Percentiles rank a stretch among this genome's conserved stretches.
Evolutionary conservation across 2,797 vertebrate species (phyloP).

Genomic region (Tapera naevia): DNA sequence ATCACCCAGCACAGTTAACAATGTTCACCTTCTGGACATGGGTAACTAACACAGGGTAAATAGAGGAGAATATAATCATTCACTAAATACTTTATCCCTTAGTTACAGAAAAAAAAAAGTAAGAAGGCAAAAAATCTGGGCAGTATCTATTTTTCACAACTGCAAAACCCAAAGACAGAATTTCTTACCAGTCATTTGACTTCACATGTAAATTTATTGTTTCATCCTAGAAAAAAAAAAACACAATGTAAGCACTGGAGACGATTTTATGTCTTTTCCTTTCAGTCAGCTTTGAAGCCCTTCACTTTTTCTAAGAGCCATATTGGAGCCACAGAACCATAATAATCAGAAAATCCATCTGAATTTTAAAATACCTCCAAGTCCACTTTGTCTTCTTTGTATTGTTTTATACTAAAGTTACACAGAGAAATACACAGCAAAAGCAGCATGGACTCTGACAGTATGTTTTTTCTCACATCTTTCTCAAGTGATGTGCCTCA

Average conservation of each 20-base stretch:
- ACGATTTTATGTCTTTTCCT: not conserved
- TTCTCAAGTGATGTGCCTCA: too few species aligned
- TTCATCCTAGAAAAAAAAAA: conserved; percentile 19
- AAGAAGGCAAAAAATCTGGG: not conserved
- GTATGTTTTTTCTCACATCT: not conserved
- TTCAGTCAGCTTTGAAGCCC: not conserved
- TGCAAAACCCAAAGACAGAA: not conserved
- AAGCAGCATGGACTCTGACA: not conserved
- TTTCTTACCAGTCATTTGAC: conserved; percentile 67
- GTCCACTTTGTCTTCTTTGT: not conserved
- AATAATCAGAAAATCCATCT: not conserved
- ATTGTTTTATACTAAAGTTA: not conserved
- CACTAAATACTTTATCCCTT: not conserved
- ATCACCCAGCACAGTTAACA: not conserved
- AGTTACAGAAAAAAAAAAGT: not conserved
- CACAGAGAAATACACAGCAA: not conserved
- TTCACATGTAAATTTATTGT: conserved; percentile 51
- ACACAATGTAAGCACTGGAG: not conserved
- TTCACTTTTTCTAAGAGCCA: not conserved
- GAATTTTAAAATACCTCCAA: not conserved
- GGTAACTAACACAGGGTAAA: not conserved
- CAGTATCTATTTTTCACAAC: not conserved
- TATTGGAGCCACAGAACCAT: not conserved
- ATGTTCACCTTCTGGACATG: not conserved
- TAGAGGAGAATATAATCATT: not conserved